phyloP scores from a whole-genome alignment of 2,797 vertebrate genomes.

The Myotis daubentonii region DNA sequence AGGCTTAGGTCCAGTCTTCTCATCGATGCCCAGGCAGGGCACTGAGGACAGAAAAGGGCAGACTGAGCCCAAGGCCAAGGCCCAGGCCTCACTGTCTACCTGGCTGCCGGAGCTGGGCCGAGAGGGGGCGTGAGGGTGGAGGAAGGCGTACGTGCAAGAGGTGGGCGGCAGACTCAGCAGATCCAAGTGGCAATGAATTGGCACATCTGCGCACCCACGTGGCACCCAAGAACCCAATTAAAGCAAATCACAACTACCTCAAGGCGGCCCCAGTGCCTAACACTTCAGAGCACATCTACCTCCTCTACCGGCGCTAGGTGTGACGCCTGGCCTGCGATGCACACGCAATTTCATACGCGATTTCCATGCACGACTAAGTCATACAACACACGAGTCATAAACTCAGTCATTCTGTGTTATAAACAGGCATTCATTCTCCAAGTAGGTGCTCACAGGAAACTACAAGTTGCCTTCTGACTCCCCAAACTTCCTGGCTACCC shows the following conservation, averaged over 20 bases:
- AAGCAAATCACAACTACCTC: slow-evolving; percentile 48
- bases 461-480: not conserved
- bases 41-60: not conserved
- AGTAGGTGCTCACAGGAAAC: slow-evolving; percentile 31
- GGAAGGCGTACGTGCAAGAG: not conserved
- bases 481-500: not conserved
- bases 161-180: not conserved
- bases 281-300: not conserved
- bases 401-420: not conserved
- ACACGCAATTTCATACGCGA: not conserved
- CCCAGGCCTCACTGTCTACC: not conserved
- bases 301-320: not conserved
- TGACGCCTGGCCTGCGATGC: not conserved
- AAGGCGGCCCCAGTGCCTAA: slow-evolving; percentile 39
- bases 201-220: not conserved
- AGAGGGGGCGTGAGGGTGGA: not conserved
- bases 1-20: not conserved
- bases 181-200: not conserved
- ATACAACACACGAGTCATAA: slow-evolving; percentile 22
- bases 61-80: not conserved
- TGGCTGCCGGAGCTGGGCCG: not conserved
- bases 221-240: slow-evolving; percentile 53
- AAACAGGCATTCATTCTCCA: not conserved
- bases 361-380: slow-evolving; percentile 15
- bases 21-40: not conserved